phyloP scores from a whole-genome alignment of 2,797 vertebrate genomes.

The Xyrichtys novacula region DNA sequence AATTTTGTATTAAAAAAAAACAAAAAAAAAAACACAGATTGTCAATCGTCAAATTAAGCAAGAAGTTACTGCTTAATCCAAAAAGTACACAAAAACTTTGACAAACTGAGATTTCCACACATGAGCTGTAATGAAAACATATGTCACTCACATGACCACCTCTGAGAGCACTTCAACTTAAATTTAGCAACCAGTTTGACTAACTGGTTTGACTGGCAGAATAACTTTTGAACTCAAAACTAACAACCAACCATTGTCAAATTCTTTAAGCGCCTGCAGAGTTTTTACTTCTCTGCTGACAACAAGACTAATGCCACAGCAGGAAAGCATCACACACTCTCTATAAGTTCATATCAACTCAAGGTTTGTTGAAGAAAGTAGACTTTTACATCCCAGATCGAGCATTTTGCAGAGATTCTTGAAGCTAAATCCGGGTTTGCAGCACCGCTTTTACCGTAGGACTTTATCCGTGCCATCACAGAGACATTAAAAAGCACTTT shows the following conservation, averaged over 20 bases:
- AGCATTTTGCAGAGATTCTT: neutral
- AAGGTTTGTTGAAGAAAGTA: neutral
- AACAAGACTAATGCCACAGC: neutral
- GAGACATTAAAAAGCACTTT: neutral
- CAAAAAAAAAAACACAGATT: too few relatives aligned
- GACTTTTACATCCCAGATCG: neutral
- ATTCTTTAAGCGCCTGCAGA: neutral
- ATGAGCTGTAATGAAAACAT: neutral
- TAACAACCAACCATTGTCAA: neutral
- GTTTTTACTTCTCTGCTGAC: neutral
- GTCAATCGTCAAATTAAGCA: too few relatives aligned
- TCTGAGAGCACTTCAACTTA: neutral
- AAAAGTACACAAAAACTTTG: too few relatives aligned
- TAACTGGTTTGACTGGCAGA: neutral
- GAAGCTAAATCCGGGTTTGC: neutral
- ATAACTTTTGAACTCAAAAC: neutral
- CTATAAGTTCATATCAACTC: neutral
- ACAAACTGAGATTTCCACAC: too few relatives aligned
- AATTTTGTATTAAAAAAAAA: too few relatives aligned
- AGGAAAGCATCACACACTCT: neutral
- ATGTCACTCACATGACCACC: neutral
- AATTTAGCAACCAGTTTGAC: neutral
- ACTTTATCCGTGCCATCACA: conserved; percentile 1
- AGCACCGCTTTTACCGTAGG: neutral
- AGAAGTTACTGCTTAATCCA: too few relatives aligned